Conservation (phyloP, 2,888 invertebrate species). For the Rambutsinella grinnellia region DNA sequence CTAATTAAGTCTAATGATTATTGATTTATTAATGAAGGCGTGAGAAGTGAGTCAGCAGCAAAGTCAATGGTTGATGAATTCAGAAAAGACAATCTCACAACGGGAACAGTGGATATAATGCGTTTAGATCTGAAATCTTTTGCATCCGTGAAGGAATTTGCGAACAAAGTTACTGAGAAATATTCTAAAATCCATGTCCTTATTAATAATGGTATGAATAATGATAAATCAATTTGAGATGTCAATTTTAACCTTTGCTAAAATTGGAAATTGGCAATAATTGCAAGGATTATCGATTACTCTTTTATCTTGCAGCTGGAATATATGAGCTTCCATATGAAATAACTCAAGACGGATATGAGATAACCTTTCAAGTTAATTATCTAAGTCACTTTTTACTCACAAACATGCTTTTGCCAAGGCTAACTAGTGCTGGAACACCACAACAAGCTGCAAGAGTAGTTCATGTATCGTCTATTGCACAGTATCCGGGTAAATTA, state of each 20-base stretch:
- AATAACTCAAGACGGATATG: conserved; percentile 85
- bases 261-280: neutral
- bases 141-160: conserved; percentile 83
- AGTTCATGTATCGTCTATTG: conserved; percentile 89
- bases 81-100: conserved; percentile 71
- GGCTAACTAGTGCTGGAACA: conserved; percentile 76
- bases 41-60: conserved; percentile 77
- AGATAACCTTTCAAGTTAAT: conserved; percentile 89
- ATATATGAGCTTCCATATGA: conserved; percentile 88
- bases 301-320: conserved; percentile 75
- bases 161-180: conserved; percentile 76
- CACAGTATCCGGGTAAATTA: conserved; percentile 80
- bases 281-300: too few relatives aligned
- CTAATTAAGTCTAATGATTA: too few relatives aligned
- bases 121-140: conserved; percentile 82
- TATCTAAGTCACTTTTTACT: conserved; percentile 88
- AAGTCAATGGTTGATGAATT: conserved; percentile 70
- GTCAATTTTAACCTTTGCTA: neutral
- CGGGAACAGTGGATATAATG: conserved; percentile 77
- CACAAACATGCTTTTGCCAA: conserved; percentile 84
- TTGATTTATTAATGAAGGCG: conserved; percentile 73
- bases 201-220: conserved; percentile 80
- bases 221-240: too few relatives aligned
- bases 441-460: conserved; percentile 76
- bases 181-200: conserved; percentile 79